Evolutionary conservation across 2,797 vertebrate genomes (phyloP), one percentile per base, ranked within the genome.

Genomic region (Sebastes reedi): DNA sequence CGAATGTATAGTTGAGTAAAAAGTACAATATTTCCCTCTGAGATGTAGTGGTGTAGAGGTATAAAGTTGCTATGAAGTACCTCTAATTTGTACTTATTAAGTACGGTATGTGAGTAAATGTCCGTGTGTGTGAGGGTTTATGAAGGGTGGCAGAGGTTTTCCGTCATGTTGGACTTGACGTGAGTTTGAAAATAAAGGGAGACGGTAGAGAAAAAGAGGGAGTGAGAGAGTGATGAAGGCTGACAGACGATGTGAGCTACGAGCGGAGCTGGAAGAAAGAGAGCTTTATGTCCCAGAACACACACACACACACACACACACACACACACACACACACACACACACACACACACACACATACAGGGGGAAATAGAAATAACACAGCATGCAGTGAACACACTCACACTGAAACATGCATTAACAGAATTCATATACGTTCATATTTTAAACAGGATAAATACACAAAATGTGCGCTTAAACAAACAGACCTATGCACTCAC

Each of bases 201-300:
- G 62, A 70, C 42, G 27, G 59, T 30, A 1, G 42, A 46, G 36
- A 46, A 25, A 58, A 12, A 50, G 64, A n/a, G 42, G 13, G 18
- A 69, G 67, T 2, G 66, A 67, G 56, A 34, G 67, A 34, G 72
- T 72, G 76, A 76, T 79, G 75, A 69, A 58, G 76, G 80, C 75
- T 74, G 83, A 79, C 75, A 32, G 71, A 79, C 39, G 72, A 68
- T 2, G 20, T 55, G 71, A 58, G 60, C 55, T 24, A 7, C 2
- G 56, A 79, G 67, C 1, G 0, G 70, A 59, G 77, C 70, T 27
- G 77, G 50, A 77, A 75, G 77, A 80, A 75, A 83, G 77, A 66
- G 36, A 16, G 66, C 84, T 72, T 75, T 86, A 80, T 83, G 56
- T 66, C 27, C 66, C 16, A 27, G 27, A 58, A 69, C 72, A 75